Evolutionary conservation across 1,140 invertebrate genomes (phyloP), one percentile per base, ranked within the genome.

Genomic region (Nylanderia fulva): DNA sequence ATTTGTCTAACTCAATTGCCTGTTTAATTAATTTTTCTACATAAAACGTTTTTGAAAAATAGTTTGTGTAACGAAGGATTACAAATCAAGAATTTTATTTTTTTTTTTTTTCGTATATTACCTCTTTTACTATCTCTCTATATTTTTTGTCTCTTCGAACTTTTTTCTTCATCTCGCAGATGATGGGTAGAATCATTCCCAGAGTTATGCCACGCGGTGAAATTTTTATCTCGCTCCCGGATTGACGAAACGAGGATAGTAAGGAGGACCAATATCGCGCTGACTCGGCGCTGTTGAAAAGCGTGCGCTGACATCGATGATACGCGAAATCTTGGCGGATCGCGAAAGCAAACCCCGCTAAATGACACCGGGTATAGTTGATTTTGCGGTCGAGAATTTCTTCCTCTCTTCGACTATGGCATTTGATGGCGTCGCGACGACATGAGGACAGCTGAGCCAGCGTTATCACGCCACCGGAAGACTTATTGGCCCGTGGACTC

Each of bases 371-470:
- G 29, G 3, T 13, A 72, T 21, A 6, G 42, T n/a, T 6, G 56
- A 33, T 6, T n/a, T n/a, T 21, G 42, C 33, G 21, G 27, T 6
- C 48, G 52, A 74, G 24, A 75, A 60, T 52, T 84, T 39, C 36
- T 76, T 45, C 24, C 56, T 24, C 29, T 39, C 24, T 45, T 66
- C 21, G 13, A 60, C 13, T 48, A 58, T n/a, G 66, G 18, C 48
- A 36, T 69, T 33, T 27, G 61, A 21, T 33, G 45, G 61, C 76
- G 76, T 56, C 63, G 63, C 63, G 63, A 80, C 21, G 76, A 60
- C 77, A 15, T 82, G 52, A 9, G 7, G 66, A 83, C 69, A 11
- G 80, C 80, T 84, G 80, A 84, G 80, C 72, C 60, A 75, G 80
- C 80, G 58, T 48, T 84, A 84, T 63, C 27, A n/a, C n/a, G 24